These are phyloP conservation scores for Acrossocheilus wenchowensis DNA, from an alignment of 2,797 vertebrate genomes.

Conservation along the genomic window DNA sequence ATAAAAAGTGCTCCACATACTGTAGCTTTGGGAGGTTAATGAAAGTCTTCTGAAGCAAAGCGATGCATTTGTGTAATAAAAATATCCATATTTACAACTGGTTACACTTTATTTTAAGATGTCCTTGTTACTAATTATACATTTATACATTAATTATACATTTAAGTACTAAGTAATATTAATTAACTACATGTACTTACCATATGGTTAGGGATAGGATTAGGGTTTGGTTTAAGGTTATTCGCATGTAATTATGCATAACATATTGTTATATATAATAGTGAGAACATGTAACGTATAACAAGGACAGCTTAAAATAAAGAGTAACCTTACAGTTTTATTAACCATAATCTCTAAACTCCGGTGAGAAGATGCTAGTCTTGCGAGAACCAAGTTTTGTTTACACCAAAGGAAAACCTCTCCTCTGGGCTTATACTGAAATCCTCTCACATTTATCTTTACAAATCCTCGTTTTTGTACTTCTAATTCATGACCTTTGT, in stretches of 20 bases:
- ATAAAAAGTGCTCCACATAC: neutral
- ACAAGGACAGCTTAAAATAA: too few relatives aligned
- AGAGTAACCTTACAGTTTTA: neutral
- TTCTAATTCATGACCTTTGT: neutral
- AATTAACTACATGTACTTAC: too few relatives aligned
- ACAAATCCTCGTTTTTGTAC: neutral
- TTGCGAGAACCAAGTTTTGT: neutral
- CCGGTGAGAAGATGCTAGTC: neutral
- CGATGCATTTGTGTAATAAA: neutral
- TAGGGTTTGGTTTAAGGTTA: too few relatives aligned
- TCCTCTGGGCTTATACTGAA: neutral
- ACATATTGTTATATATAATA: too few relatives aligned
- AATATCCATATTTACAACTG: neutral
- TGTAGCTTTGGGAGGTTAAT: neutral
- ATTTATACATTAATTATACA: too few relatives aligned
- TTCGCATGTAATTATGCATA: too few relatives aligned
- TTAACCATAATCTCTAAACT: neutral
- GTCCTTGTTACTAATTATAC: too few relatives aligned
- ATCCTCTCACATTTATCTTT: neutral
- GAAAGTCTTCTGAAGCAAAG: neutral
- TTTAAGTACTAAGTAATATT: too few relatives aligned
- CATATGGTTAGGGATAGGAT: too few relatives aligned
- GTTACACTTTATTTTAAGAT: too few relatives aligned
- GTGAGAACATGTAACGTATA: too few relatives aligned
- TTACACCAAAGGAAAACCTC: neutral